Evolutionary conservation across 2,113 vertebrate genomes (phyloP).

Genomic region (Redunca redunca): DNA sequence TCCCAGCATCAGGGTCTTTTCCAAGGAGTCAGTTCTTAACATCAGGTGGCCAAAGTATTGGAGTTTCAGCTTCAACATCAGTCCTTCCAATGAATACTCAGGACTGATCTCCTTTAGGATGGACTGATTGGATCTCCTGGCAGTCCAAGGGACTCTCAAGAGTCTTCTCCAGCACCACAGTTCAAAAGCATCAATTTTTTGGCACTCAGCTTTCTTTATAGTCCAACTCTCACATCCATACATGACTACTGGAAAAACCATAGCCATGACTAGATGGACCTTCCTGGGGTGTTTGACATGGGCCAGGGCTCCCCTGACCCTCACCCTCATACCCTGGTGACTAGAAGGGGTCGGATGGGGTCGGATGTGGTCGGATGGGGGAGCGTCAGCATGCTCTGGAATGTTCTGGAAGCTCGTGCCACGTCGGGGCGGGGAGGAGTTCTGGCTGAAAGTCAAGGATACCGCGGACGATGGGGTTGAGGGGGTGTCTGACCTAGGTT

Average conservation of each 20-base stretch:
- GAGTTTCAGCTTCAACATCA: background rate
- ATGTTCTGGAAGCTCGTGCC: background rate
- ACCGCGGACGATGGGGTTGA: rapidly evolving
- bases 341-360: background rate
- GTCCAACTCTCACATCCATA: background rate
- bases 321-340: background rate
- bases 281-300: background rate
- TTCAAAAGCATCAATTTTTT: background rate
- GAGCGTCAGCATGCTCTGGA: background rate
- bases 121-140: background rate
- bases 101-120: background rate
- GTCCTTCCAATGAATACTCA: background rate
- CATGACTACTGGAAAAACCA: background rate
- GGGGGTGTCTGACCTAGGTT: background rate
- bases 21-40: background rate
- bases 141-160: background rate
- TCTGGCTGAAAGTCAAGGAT: background rate
- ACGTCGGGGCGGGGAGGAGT: rapidly evolving
- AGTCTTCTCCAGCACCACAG: background rate
- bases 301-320: background rate
- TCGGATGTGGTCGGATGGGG: background rate
- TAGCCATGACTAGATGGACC: background rate
- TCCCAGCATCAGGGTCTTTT: background rate
- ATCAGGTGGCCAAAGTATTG: background rate
- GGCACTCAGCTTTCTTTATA: background rate